phyloP scores from a whole-genome alignment of 2,888 invertebrate species.

The Dolichomitus sp. region DNA sequence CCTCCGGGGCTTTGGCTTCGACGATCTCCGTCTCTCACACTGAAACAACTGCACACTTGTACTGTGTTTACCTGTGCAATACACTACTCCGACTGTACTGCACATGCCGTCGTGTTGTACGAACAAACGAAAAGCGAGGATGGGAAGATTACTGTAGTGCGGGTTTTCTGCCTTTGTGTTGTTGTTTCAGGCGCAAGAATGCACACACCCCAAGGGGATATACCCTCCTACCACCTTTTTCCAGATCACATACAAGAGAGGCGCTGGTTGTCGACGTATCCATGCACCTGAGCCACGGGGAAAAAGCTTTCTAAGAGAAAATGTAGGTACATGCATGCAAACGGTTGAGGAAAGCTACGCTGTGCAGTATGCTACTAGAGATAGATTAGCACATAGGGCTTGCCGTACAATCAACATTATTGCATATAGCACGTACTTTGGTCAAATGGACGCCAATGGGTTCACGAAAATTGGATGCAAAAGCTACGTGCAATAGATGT shows the following conservation, averaged over 20 bases:
- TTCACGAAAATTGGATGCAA: no score
- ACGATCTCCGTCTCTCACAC: neutral
- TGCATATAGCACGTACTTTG: neutral
- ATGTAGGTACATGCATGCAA: neutral
- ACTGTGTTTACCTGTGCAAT: neutral
- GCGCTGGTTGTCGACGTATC: neutral
- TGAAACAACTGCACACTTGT: neutral
- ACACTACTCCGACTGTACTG: neutral
- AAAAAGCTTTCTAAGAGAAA: constrained; percentile 3
- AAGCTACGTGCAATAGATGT: no score
- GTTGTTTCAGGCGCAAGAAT: constrained; percentile 41
- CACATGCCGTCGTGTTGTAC: neutral
- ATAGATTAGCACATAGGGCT: no score
- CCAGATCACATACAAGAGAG: neutral
- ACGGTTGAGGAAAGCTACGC: neutral
- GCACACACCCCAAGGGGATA: neutral
- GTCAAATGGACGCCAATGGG: neutral
- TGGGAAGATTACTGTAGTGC: constrained; percentile 16
- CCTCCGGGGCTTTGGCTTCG: neutral
- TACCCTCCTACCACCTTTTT: neutral
- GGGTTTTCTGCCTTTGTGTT: constrained; percentile 31
- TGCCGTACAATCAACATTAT: neutral
- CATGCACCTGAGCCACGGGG: neutral
- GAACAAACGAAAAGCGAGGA: constrained; percentile 3
- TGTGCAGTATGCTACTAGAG: no score